Conservation (phyloP, 2,888 invertebrate species). For the Acleris emargana region DNA sequence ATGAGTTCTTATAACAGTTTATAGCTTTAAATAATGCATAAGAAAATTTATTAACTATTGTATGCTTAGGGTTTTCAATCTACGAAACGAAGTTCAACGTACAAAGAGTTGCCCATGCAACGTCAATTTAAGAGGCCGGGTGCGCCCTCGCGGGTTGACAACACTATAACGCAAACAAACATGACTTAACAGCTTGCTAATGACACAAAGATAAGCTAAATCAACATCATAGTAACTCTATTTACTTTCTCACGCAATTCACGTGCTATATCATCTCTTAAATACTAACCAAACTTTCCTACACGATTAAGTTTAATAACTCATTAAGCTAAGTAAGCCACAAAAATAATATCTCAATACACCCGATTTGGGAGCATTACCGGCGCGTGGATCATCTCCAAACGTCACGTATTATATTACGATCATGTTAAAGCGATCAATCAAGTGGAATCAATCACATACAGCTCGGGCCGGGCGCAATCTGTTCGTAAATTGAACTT, state of each 20-base stretch:
- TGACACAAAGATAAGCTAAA: constrained; percentile 23
- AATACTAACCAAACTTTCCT: not conserved
- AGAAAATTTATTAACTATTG: not conserved
- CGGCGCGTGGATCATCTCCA: constrained; percentile 13
- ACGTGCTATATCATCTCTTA: constrained; percentile 4
- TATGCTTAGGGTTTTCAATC: too few relatives aligned
- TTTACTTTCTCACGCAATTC: constrained; percentile 29
- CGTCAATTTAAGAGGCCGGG: too few relatives aligned
- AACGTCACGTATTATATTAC: constrained; percentile 58
- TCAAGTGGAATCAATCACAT: constrained; percentile 44
- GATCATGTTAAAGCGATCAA: constrained; percentile 49
- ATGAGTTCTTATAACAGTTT: too few relatives aligned
- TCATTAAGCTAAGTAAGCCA: not conserved
- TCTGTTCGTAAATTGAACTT: constrained; percentile 37
- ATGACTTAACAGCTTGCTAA: constrained; percentile 4
- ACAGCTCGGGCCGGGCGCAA: constrained; percentile 28
- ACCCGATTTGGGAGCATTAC: not conserved
- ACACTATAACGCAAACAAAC: constrained; percentile 5
- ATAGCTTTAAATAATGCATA: too few relatives aligned
- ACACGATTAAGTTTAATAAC: not conserved
- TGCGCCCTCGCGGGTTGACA: too few relatives aligned
- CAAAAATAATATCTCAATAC: not conserved
- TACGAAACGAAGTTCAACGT: too few relatives aligned
- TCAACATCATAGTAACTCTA: constrained; percentile 6
- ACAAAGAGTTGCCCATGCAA: too few relatives aligned